Base-by-base conservation (phyloP, 2,888 invertebrate genomes). In the Holacanthella duospinosa region DNA sequence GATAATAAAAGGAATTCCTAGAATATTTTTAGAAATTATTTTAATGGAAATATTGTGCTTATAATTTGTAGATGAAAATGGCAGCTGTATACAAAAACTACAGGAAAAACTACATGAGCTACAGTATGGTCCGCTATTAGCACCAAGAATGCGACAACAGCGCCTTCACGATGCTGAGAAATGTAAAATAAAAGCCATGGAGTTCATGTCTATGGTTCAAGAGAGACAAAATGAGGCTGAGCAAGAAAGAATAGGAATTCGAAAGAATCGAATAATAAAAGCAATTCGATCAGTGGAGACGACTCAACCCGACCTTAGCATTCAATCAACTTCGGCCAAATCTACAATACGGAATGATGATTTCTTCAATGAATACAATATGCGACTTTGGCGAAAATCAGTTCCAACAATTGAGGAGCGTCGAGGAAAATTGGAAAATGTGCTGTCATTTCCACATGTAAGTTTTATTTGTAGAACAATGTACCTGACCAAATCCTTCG, bases 301-400 rank as follows among this genome's bases (percentile, higher is more conserved):
- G 12, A 48, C 12, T 21, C 12, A 48, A 48, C 48, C 48, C 4
- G 48, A 48, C 6, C 4, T 21, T n/a, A 21, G 4, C 6, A 21
- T 4, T 48, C 19, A 4, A 9, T n/a, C 48, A n/a, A 4, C 12
- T 4, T 9, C 48, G 21, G 19, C 48, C 19, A n/a, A 9, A n/a
- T n/a, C 48, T 48, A 48, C 48, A 21, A 9, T n/a, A 48, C 4
- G n/a, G n/a, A 48, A 21, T 21, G 48, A 48, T 48, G 48, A 48
- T 48, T 48, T 48, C 21, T 48, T 48, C 48, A 48, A 48, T 21
- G 48, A 48, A 21, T 48, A 48, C 48, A 48, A 48, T 48, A 48
- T 48, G 48, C 12, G 48, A 48, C 21, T 48, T 16, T 48, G 48
- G 48, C 48, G 48, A 21, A 48, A 48, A 21, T 48, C 48, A n/a